phyloP scores from a whole-genome alignment of 2,113 vertebrate genomes.

The Argyrosomus japonicus region DNA sequence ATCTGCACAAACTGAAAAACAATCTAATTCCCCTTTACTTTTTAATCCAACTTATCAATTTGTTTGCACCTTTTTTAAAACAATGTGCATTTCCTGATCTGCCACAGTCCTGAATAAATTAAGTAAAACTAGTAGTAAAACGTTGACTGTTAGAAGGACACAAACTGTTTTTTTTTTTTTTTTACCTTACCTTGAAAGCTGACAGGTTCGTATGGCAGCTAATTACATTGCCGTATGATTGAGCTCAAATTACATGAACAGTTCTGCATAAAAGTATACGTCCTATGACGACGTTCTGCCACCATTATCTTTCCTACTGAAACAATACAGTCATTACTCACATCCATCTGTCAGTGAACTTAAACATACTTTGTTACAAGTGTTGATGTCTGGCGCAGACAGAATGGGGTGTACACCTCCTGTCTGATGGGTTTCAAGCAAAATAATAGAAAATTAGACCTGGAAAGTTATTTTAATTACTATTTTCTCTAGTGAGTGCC shows the following conservation, averaged over 20 bases:
- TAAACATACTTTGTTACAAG: no score
- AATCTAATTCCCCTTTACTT: neutral
- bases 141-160: neutral
- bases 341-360: neutral
- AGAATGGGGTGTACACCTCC: neutral
- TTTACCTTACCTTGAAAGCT: neutral
- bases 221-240: neutral
- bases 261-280: neutral
- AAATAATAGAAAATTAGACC: constrained; percentile 22
- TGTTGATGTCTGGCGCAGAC: neutral
- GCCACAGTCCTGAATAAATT: neutral
- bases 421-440: constrained; percentile 9
- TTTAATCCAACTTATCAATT: neutral
- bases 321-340: neutral
- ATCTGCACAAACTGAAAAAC: constrained; percentile 21
- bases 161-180: neutral
- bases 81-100: neutral
- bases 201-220: neutral
- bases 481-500: constrained; percentile 4
- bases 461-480: constrained; percentile 30
- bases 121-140: no score
- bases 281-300: neutral
- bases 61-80: neutral
- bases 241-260: neutral
- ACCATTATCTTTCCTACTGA: neutral